Percentiles rank a stretch among this genome's conserved stretches.
phyloP scores from a whole-genome alignment of 1,140 invertebrate species.

The Heliconius nattereri region DNA sequence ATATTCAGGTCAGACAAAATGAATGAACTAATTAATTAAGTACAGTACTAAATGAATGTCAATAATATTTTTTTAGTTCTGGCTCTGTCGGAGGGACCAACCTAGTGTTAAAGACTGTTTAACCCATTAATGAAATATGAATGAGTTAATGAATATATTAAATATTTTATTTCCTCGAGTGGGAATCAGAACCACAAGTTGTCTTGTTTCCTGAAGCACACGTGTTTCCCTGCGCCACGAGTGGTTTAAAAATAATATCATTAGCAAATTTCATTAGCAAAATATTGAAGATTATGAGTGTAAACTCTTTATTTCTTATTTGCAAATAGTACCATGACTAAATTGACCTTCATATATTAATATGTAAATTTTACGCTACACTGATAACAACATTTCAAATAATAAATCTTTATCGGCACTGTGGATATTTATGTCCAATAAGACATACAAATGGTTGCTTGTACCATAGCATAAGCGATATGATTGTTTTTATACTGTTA shows the following conservation, averaged over 20 bases:
- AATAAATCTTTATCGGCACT: background rate
- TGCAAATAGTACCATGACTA: background rate
- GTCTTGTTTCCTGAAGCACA: too few relatives aligned
- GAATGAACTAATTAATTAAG: background rate
- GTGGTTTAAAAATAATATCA: background rate
- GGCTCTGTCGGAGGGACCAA: too few relatives aligned
- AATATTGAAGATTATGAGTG: background rate
- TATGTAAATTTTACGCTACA: constrained; percentile 7
- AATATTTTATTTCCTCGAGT: too few relatives aligned
- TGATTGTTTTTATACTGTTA: too few relatives aligned
- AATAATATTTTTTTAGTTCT: too few relatives aligned
- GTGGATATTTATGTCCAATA: background rate
- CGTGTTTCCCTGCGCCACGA: too few relatives aligned
- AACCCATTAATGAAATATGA: too few relatives aligned
- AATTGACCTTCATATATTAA: background rate
- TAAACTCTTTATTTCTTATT: background rate
- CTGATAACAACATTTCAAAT: background rate
- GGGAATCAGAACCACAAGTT: too few relatives aligned
- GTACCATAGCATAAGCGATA: too few relatives aligned
- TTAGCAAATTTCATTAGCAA: background rate
- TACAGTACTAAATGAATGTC: too few relatives aligned
- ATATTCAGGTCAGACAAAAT: background rate
- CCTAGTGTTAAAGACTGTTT: too few relatives aligned
- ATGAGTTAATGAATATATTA: too few relatives aligned
- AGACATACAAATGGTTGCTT: background rate